phyloP scores from a whole-genome alignment of 2,113 vertebrate genomes.

The Phrynosoma platyrhinos region DNA sequence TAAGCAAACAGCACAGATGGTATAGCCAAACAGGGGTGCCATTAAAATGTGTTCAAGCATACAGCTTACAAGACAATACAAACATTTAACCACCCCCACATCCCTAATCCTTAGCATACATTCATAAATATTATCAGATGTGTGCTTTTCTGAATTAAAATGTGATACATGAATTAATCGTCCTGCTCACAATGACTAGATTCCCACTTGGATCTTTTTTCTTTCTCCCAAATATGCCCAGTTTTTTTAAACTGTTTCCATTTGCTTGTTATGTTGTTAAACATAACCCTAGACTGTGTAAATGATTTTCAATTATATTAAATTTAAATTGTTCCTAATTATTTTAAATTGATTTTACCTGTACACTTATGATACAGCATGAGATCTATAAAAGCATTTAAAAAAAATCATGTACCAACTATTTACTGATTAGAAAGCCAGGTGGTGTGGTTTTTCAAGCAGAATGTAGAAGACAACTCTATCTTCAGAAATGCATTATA shows the following conservation, averaged over 20 bases:
- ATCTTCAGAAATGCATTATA: no score
- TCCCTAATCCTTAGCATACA: slow-evolving; percentile 41
- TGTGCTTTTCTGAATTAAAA: slow-evolving; percentile 29
- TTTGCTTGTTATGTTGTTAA: background rate
- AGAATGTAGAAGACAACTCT: no score
- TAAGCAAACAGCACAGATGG: slow-evolving; percentile 70
- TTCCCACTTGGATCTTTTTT: background rate
- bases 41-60: slow-evolving; percentile 59
- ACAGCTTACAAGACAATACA: slow-evolving; percentile 63
- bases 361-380: background rate
- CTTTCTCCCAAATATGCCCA: background rate
- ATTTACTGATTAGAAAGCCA: no score
- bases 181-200: background rate
- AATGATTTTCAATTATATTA: no score
- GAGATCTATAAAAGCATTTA: no score
- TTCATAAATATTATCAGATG: slow-evolving; percentile 46
- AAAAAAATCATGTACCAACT: no score
- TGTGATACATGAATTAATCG: background rate
- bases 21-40: slow-evolving; percentile 55
- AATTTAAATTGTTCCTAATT: no score
- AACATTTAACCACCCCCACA: slow-evolving; percentile 56
- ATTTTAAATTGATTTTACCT: no score
- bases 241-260: background rate
- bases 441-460: no score
- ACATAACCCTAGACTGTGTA: background rate